Evolutionary conservation across 2,797 vertebrate genomes (phyloP), one percentile per base, ranked within the genome.

Genomic region (Eidolon dupreanum): DNA sequence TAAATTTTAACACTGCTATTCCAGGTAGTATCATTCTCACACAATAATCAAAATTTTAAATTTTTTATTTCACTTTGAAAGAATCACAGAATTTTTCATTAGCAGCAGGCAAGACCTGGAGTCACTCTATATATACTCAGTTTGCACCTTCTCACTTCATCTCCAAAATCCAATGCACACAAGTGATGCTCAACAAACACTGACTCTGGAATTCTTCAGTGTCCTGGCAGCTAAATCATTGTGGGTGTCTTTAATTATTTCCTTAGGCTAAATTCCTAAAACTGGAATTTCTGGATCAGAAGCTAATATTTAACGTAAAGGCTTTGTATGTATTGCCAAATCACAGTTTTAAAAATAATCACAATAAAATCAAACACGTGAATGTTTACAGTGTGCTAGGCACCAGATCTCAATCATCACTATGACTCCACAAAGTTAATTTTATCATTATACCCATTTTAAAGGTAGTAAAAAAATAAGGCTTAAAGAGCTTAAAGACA

Each of bases 281-380:
- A 95, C 73, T 90, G 51, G 66, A 92, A 88, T 95, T 94, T 92
- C 65, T 77, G 66, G 38, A 61, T 90, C 68, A 88, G 71, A 93
- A 81, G 68, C 53, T 86, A 71, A 51, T 84, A 61, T 86, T 89
- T 95, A 85, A 84, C 46, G 49, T 70, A 70, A 71, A 90, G 13
- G 8, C n/a, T 83, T 57, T 81, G 24, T 78, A 88, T 91, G 43
- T 59, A 31, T 82, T 59, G 78, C n/a, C 33, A 94, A 93, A 49
- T 55, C 28, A 24, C 12, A 91, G 63, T 79, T 71, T 85, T 89
- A 84, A 93, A 33, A 83, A 82, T 31, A 31, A 91, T 26, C 51
- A 31, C 46, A 74, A 71, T 59, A 71, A 91, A 86, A 78, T 59
- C 51, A 90, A 93, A 53, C 36, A 33, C 46, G 41, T 1, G 61